Percentiles rank a stretch among this genome's conserved stretches.
Conservation (phyloP, 2,888 invertebrate species). For the Diaphora mendica region DNA sequence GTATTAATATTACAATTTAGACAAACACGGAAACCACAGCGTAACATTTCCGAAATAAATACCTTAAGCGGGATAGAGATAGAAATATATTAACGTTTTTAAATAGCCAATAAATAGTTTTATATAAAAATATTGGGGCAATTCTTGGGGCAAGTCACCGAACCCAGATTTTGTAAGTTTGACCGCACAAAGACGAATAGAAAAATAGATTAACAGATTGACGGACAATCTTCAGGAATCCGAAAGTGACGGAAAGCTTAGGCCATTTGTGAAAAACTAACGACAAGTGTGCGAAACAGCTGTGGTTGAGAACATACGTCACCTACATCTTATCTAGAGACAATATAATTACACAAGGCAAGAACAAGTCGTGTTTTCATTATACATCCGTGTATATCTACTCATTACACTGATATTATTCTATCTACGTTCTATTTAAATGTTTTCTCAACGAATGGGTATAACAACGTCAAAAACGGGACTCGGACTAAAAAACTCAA, state of each 20-base stretch:
- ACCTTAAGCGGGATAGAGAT: slow-evolving; percentile 39
- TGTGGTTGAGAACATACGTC: slow-evolving; percentile 47
- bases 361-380: slow-evolving; percentile 62
- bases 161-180: slow-evolving; percentile 31
- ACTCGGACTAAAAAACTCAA: slow-evolving; percentile 31
- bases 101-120: slow-evolving; percentile 45
- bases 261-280: slow-evolving; percentile 46
- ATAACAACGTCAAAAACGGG: slow-evolving; percentile 62
- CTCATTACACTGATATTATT: slow-evolving; percentile 51
- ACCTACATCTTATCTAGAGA: slow-evolving; percentile 48
- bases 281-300: slow-evolving; percentile 37
- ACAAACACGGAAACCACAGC: slow-evolving; percentile 57
- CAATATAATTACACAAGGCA: slow-evolving; percentile 63
- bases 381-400: slow-evolving; percentile 47
- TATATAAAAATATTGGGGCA: slow-evolving; percentile 58
- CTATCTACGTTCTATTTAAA: slow-evolving; percentile 49
- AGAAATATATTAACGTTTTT: slow-evolving; percentile 41
- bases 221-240: slow-evolving; percentile 30
- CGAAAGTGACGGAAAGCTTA: slow-evolving; percentile 41
- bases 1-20: slow-evolving; percentile 42
- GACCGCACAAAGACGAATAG: slow-evolving; percentile 38
- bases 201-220: slow-evolving; percentile 45
- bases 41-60: slow-evolving; percentile 46
- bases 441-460: slow-evolving; percentile 51
- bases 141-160: slow-evolving; percentile 48